A percentile compares a stretch with the other conserved stretches of the same genome.
phyloP scores from a whole-genome alignment of 2,888 invertebrate species.

The Drosophila maculinotata region DNA sequence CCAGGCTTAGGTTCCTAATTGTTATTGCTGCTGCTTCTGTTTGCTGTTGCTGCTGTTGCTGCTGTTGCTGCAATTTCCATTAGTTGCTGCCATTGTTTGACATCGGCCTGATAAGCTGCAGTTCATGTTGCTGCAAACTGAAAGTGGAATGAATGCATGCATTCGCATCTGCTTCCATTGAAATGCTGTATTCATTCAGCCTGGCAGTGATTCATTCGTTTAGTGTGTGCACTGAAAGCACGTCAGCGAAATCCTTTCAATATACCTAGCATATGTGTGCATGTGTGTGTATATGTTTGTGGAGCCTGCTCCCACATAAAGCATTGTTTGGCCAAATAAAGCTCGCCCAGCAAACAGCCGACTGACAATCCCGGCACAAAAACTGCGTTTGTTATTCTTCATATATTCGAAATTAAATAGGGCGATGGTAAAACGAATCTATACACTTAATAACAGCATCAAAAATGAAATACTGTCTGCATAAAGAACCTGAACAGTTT shows the following conservation, averaged over 20 bases:
- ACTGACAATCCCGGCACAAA: not conserved
- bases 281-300: too few species aligned
- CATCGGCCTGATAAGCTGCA: conserved; percentile 44
- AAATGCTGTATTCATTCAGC: conserved; percentile 36
- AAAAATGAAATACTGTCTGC: too few species aligned
- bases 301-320: not conserved
- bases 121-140: conserved; percentile 28
- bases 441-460: too few species aligned
- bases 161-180: conserved; percentile 32
- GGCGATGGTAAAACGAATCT: too few species aligned
- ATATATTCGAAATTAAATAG: too few species aligned
- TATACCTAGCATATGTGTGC: conserved; percentile 6
- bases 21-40: too few species aligned
- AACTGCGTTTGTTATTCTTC: not conserved
- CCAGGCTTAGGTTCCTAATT: conserved; percentile 8
- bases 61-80: conserved; percentile 50
- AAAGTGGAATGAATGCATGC: conserved; percentile 25
- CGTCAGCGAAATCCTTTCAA: conserved; percentile 22
- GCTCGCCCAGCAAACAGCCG: conserved; percentile 7
- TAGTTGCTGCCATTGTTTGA: conserved; percentile 48
- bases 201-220: conserved; percentile 24
- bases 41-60: too few species aligned
- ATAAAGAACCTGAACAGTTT: too few species aligned
- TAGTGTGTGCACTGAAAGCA: conserved; percentile 14
- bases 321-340: conserved; percentile 23